A percentile compares a stretch with the other conserved stretches of the same genome.
phyloP scores from a whole-genome alignment of 2,797 vertebrate species.

The Hapalemur alaotrensis region DNA sequence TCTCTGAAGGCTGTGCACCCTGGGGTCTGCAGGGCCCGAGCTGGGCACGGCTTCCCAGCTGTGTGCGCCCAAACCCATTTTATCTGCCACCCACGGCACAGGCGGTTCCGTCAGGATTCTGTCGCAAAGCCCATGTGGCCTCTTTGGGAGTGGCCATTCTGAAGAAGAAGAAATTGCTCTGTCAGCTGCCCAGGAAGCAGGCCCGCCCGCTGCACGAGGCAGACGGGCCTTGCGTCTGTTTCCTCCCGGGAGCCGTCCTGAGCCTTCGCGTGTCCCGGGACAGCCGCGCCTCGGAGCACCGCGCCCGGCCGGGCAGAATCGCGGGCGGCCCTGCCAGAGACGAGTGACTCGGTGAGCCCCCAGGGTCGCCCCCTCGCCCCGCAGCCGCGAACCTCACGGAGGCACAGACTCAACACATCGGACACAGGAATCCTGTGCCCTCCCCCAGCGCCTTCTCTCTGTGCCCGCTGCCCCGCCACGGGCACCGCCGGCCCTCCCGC shows the following conservation, averaged over 20 bases:
- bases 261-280: neutral
- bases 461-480: neutral
- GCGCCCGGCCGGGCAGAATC: conserved; percentile 51
- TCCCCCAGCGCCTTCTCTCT: neutral
- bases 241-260: neutral
- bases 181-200: neutral
- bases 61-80: neutral
- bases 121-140: neutral
- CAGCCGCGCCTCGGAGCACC: neutral
- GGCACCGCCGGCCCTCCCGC: neutral
- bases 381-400: neutral
- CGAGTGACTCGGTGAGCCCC: conserved; percentile 61
- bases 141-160: neutral
- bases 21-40: neutral
- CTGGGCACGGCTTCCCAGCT: neutral
- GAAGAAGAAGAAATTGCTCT: neutral
- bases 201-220: neutral
- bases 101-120: neutral
- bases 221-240: neutral
- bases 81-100: neutral
- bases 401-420: neutral
- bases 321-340: conserved; percentile 65
- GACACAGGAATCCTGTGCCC: neutral
- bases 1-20: neutral
- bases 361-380: neutral